Evolutionary conservation across 2,797 vertebrate species (phyloP), one percentile per base, ranked within the genome.

Genomic region (Sebastes kiyomatsui): DNA sequence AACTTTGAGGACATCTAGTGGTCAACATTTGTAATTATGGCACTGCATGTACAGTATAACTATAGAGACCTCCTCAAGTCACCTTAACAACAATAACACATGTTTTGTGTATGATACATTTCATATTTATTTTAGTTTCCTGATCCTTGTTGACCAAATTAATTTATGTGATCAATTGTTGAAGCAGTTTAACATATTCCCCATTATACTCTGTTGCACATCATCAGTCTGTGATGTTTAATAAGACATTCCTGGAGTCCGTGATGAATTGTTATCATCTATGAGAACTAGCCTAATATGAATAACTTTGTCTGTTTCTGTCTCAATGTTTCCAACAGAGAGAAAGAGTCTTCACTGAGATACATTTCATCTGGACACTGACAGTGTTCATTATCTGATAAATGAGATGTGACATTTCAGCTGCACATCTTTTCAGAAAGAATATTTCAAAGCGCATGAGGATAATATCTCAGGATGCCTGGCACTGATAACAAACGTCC

Each of bases 1-100:
- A 54, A 65, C 58, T 64, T 75, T 88, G 77, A 70, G 61, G 90
- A 88, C 93, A 94, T 90, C 94, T 94, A 89, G 92, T 93, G 94
- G 87, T 60, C 59, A 83, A 22, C 10, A 68, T 7, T 6, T 65
- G 75, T 11, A 77, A 73, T 55, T 46, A 67, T 28, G 67, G 7
- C 23, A 22, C 25, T 23, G 6, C 42, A 14, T 52, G 8, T 13
- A 14, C 46, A 60, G n/a, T 14, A 35, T 6, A 35, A 2, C 30
- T 3, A n/a, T 0, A 28, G 6, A 22, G 10, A 5, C 13, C 2
- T 8, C 5, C 18, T 3, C 18, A 23, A 65, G 5, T 25, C n/a
- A 16, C n/a, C 22, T 46, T 16, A 14, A 42, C 2, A 42, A 1
- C 38, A 42, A 16, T 42, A 42, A 65, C 11, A 27, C 7, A 30